phyloP scores from a whole-genome alignment of 1,140 invertebrate genomes.

The Himalopsyche phryganea region DNA sequence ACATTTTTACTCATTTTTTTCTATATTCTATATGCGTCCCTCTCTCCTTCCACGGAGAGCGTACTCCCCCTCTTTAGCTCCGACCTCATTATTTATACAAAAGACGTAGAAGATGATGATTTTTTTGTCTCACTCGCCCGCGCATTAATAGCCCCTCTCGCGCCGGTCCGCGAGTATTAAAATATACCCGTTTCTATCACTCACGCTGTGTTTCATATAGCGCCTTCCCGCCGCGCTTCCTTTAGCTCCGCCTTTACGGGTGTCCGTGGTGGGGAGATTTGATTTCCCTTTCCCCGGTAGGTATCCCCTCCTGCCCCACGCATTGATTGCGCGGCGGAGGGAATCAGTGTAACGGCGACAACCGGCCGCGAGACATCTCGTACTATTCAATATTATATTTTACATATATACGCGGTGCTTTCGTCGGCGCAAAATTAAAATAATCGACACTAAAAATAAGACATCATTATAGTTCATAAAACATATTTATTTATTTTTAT shows the following conservation, averaged over 20 bases:
- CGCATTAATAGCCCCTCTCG: conserved; percentile 31
- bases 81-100: conserved; percentile 34
- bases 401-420: background rate
- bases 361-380: conserved; percentile 19
- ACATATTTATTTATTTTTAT: too few species aligned
- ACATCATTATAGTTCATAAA: too few species aligned
- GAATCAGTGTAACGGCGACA: conserved; percentile 20
- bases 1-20: conserved; percentile 28
- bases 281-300: conserved; percentile 1
- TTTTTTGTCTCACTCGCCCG: conserved; percentile 35
- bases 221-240: conserved; percentile 2
- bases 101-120: conserved; percentile 35
- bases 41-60: background rate
- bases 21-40: conserved; percentile 7
- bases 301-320: conserved; percentile 19
- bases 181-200: background rate
- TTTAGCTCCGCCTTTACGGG: conserved; percentile 11
- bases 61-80: conserved; percentile 5
- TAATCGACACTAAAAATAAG: too few species aligned
- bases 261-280: conserved; percentile 12
- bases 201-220: background rate
- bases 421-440: conserved; percentile 1
- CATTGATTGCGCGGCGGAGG: conserved; percentile 22
- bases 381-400: background rate
- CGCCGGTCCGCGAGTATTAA: conserved; percentile 5